phyloP scores from a whole-genome alignment of 2,888 invertebrate species.

The Chymomyza procnemis region DNA sequence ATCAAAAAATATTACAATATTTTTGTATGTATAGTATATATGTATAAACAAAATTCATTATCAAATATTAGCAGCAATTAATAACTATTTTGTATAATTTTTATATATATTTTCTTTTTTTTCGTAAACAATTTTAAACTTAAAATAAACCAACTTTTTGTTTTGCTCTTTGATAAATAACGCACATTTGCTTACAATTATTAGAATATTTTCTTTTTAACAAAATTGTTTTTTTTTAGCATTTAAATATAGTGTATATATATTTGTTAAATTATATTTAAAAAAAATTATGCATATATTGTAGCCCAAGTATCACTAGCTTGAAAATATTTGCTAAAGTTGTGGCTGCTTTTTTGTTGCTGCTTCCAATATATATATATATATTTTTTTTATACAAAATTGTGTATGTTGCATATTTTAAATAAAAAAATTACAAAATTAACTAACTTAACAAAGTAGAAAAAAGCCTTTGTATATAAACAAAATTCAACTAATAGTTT shows the following conservation, averaged over 20 bases:
- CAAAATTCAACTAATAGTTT: conserved; percentile 60
- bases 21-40: conserved; percentile 18
- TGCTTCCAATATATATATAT: too few species aligned
- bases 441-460: conserved; percentile 62
- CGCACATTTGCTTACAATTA: conserved; percentile 34
- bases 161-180: conserved; percentile 28
- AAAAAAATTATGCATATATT: not conserved
- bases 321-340: not conserved
- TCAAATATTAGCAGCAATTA: conserved; percentile 40
- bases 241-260: too few species aligned
- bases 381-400: too few species aligned
- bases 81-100: conserved; percentile 5
- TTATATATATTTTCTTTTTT: too few species aligned
- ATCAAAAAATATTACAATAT: conserved; percentile 45
- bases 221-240: conserved; percentile 8
- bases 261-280: not conserved
- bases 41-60: conserved; percentile 51
- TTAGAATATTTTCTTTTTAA: conserved; percentile 20
- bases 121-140: conserved; percentile 6
- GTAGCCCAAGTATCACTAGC: not conserved
- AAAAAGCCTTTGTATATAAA: conserved; percentile 56
- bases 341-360: conserved; percentile 4
- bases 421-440: conserved; percentile 31
- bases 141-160: conserved; percentile 4
- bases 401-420: not conserved